Conservation (phyloP, 2,888 invertebrate species). For the Sclerodermus sp. region DNA sequence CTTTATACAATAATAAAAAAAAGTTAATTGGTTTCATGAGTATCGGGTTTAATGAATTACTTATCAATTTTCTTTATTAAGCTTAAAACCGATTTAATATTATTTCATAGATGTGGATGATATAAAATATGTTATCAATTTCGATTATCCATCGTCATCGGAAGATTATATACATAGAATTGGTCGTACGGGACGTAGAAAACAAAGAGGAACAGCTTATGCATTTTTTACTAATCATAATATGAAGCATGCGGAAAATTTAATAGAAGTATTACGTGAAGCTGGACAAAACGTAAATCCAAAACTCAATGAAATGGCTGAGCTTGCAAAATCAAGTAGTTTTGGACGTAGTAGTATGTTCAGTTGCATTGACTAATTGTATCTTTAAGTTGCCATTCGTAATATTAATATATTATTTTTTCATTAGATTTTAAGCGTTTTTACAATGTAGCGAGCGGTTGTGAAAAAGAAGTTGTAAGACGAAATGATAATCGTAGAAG, state of each 20-base stretch:
- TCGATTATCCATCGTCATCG: slow-evolving; percentile 92
- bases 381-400: too few relatives aligned
- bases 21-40: too few relatives aligned
- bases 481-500: slow-evolving; percentile 32
- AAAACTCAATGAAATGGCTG: slow-evolving; percentile 76
- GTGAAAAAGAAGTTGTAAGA: slow-evolving; percentile 26
- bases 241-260: slow-evolving; percentile 83
- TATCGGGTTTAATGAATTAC: too few relatives aligned
- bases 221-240: slow-evolving; percentile 92
- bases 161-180: slow-evolving; percentile 96
- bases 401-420: not conserved
- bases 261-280: slow-evolving; percentile 85
- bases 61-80: too few relatives aligned
- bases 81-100: too few relatives aligned
- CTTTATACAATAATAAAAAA: too few relatives aligned
- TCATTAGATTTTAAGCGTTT: slow-evolving; percentile 38
- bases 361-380: too few relatives aligned
- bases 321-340: slow-evolving; percentile 48
- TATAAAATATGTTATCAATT: slow-evolving; percentile 94
- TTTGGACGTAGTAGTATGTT: slow-evolving; percentile 45
- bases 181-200: slow-evolving; percentile 87
- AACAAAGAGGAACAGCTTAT: slow-evolving; percentile 87
- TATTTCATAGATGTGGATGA: slow-evolving; percentile 85
- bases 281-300: slow-evolving; percentile 87
- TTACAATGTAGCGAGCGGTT: slow-evolving; percentile 16